These are phyloP conservation scores for Taurulus bubalis DNA, from an alignment of 2,113 vertebrate genomes.

Conservation along the genomic window DNA sequence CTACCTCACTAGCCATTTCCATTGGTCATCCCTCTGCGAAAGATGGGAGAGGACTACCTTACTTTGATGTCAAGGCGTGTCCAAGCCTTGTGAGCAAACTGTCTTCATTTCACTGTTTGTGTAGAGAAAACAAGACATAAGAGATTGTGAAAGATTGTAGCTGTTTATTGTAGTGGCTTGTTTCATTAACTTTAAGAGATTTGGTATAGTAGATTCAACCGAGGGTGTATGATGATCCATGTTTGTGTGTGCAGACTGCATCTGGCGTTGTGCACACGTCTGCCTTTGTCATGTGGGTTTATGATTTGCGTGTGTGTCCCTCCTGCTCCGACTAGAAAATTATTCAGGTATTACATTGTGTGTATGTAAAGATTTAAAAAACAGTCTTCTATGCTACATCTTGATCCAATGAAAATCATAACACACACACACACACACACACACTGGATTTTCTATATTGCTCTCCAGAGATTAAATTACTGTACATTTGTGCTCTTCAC, in stretches of 20 bases:
- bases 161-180: slow-evolving; percentile 30
- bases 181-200: slow-evolving; percentile 2
- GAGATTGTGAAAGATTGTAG: slow-evolving; percentile 29
- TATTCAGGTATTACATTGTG: slow-evolving; percentile 61
- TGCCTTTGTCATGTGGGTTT: slow-evolving; percentile 19
- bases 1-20: slow-evolving; percentile 71
- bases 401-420: slow-evolving; percentile 57
- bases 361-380: slow-evolving; percentile 22
- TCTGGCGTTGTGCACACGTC: neutral
- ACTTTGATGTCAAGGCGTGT: slow-evolving; percentile 47
- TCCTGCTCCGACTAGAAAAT: slow-evolving; percentile 15
- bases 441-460: slow-evolving; percentile 14
- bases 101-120: slow-evolving; percentile 51
- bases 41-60: slow-evolving; percentile 35
- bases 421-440: slow-evolving; percentile 6
- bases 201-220: slow-evolving; percentile 5
- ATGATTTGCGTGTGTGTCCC: slow-evolving; percentile 22
- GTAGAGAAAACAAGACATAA: slow-evolving; percentile 30
- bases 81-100: slow-evolving; percentile 12
- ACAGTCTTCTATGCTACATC: slow-evolving; percentile 12
- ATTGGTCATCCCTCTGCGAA: slow-evolving; percentile 17
- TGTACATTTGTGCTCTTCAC: slow-evolving; percentile 53
- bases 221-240: neutral
- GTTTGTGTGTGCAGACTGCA: slow-evolving; percentile 12
- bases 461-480: slow-evolving; percentile 63